Conservation (phyloP, 1,140 invertebrate genomes). For the Eubasilissa regina region DNA sequence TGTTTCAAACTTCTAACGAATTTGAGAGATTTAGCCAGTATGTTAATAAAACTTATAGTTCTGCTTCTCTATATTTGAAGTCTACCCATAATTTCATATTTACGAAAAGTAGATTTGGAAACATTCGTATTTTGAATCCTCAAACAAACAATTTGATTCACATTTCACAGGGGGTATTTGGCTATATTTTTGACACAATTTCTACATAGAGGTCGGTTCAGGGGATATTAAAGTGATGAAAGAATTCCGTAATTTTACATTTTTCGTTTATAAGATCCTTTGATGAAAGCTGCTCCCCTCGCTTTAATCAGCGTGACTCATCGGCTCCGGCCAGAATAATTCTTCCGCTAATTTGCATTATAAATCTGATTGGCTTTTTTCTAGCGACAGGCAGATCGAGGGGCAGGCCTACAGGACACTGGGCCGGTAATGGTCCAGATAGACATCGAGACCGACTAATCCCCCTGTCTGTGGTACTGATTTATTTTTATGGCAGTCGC, state of each 20-base stretch:
- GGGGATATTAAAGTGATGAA: not conserved
- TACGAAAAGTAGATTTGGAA: too few relatives aligned
- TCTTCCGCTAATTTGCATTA: slow-evolving; percentile 39
- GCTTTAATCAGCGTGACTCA: not conserved
- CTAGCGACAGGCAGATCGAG: not conserved
- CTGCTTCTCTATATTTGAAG: too few relatives aligned
- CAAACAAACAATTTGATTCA: too few relatives aligned
- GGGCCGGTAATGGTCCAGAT: slow-evolving; percentile 36
- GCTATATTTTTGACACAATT: too few relatives aligned
- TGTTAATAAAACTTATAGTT: too few relatives aligned
- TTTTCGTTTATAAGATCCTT: too few relatives aligned
- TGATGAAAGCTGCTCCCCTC: not conserved
- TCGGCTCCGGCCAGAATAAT: slow-evolving; percentile 8
- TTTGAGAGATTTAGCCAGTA: too few relatives aligned
- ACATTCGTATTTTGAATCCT: too few relatives aligned
- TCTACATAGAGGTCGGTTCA: too few relatives aligned
- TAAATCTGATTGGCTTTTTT: slow-evolving; percentile 36
- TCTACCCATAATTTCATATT: too few relatives aligned
- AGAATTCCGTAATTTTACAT: not conserved
- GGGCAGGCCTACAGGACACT: not conserved
- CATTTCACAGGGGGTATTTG: too few relatives aligned
- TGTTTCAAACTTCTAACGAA: too few relatives aligned
- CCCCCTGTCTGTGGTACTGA: slow-evolving; percentile 47
- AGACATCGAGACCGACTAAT: slow-evolving; percentile 37
- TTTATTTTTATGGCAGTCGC: slow-evolving; percentile 56